Evolutionary conservation across 1,140 invertebrate genomes (phyloP).

Genomic region (Fopius arisanus): DNA sequence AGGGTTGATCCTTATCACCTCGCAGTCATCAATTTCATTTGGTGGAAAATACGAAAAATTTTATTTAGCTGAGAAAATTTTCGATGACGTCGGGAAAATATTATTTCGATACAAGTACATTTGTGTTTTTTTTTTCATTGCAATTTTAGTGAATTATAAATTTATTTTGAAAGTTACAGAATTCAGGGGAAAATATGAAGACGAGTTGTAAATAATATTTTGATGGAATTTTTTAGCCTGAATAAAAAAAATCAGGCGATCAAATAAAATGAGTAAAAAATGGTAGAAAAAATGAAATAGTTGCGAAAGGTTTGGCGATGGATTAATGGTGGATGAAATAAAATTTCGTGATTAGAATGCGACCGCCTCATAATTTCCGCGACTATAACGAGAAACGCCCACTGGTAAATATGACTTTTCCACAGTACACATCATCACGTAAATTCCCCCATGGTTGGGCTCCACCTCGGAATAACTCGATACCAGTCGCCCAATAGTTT

Average conservation of each 20-base stretch:
- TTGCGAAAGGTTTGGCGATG: too few relatives aligned
- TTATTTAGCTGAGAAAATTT: background rate
- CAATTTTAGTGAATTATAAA: too few relatives aligned
- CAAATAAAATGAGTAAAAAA: too few relatives aligned
- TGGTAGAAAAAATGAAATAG: too few relatives aligned
- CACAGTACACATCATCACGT: background rate
- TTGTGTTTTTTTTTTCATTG: too few relatives aligned
- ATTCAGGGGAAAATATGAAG: too few relatives aligned
- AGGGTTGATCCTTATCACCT: constrained; percentile 35
- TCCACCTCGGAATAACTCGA: constrained; percentile 50
- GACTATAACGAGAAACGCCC: constrained; percentile 25
- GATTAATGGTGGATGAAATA: too few relatives aligned
- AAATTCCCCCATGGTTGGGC: background rate
- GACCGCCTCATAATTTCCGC: background rate
- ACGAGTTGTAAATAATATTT: too few relatives aligned
- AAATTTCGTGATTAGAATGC: too few relatives aligned
- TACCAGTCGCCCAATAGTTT: constrained; percentile 55
- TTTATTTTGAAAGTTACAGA: too few relatives aligned
- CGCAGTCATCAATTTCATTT: constrained; percentile 13
- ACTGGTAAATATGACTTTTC: background rate
- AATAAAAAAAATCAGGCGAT: too few relatives aligned
- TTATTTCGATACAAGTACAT: background rate
- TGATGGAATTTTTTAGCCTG: too few relatives aligned
- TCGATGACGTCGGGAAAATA: background rate
- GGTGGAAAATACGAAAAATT: background rate